Percentiles rank a stretch among this genome's conserved stretches.
These are phyloP conservation scores for Mus spretus DNA, from an alignment of 2,797 vertebrate genomes.

Conservation along the genomic window DNA sequence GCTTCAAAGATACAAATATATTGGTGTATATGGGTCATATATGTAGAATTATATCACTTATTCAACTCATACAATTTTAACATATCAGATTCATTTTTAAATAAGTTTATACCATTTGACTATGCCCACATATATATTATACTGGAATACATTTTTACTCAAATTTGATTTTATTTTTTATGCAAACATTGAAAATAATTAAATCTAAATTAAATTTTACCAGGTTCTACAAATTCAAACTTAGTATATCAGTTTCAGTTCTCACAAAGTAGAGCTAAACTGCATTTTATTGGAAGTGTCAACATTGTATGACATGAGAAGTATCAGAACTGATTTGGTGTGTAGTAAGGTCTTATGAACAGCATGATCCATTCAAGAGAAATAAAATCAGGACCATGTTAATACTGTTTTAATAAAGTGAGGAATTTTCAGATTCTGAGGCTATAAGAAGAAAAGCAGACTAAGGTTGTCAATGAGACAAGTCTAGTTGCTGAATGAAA, in stretches of 20 bases:
- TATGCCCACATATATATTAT: not conserved
- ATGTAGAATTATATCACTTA: not conserved
- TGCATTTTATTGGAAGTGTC: not conserved
- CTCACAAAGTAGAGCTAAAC: not conserved
- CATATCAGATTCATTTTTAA: not conserved
- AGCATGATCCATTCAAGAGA: not conserved
- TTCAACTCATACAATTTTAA: not conserved
- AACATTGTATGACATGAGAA: not conserved
- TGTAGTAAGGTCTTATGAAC: not conserved
- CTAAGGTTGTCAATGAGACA: not conserved
- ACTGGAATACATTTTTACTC: not conserved
- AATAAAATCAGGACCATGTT: not conserved
- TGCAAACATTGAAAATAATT: not conserved
- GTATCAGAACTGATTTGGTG: not conserved
- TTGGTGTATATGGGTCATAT: not conserved
- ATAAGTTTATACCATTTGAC: not conserved
- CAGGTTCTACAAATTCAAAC: not conserved
- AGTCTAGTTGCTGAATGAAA: not conserved
- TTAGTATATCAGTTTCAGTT: not conserved
- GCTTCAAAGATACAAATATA: not conserved
- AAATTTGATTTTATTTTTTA: constrained; percentile 27
- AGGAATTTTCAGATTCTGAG: not conserved
- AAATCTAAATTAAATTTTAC: not conserved
- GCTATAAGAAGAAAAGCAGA: not conserved
- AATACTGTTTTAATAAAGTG: not conserved